Conservation (phyloP, 2,797 vertebrate species). For the Tenualosa thibaudeaui region DNA sequence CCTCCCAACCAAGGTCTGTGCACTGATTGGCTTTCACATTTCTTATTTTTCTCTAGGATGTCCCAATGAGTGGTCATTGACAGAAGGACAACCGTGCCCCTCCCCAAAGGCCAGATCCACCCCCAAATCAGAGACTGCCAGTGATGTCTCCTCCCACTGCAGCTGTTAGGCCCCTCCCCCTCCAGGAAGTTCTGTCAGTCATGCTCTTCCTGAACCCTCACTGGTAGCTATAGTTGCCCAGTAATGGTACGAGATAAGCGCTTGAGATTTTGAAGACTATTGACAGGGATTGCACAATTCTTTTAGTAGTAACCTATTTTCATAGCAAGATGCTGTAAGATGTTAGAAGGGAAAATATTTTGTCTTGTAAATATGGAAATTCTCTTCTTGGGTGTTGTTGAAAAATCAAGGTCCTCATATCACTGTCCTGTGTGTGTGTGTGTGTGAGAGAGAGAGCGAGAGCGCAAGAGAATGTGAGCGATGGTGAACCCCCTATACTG, state of each 20-base stretch:
- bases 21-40: neutral
- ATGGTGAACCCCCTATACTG: neutral
- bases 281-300: constrained; percentile 6
- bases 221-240: neutral
- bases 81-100: constrained; percentile 33
- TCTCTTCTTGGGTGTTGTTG: constrained; percentile 5
- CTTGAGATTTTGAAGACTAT: constrained; percentile 3
- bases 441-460: neutral
- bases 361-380: constrained; percentile 10
- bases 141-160: constrained; percentile 55
- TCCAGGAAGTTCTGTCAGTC: neutral
- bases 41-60: constrained; percentile 59
- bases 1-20: neutral
- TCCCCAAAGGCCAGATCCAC: constrained; percentile 24
- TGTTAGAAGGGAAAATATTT: constrained; percentile 23
- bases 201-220: neutral
- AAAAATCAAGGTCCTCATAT: neutral
- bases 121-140: constrained; percentile 33
- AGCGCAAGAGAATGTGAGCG: neutral
- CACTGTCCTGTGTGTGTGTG: neutral
- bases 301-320: constrained; percentile 17
- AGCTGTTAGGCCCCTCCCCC: constrained; percentile 52
- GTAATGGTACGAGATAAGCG: constrained; percentile 9
- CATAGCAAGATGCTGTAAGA: constrained; percentile 1
- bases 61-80: constrained; percentile 68